phyloP scores from a whole-genome alignment of 2,113 vertebrate genomes.

The Cettia cetti region DNA sequence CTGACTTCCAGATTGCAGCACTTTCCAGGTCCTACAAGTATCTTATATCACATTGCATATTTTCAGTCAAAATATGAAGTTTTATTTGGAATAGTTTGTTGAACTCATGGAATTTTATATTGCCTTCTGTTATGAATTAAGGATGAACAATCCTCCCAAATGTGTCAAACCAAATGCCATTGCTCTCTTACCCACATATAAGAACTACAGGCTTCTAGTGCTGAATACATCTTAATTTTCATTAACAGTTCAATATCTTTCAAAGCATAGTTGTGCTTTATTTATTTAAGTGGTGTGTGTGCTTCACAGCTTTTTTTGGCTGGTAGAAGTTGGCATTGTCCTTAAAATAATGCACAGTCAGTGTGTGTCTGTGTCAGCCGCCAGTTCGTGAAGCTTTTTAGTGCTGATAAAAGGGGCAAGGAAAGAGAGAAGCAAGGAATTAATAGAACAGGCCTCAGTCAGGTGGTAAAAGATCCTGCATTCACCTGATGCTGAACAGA shows the following conservation, averaged over 20 bases:
- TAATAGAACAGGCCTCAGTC: conserved; percentile 6
- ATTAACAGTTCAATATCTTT: background rate
- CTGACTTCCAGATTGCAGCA: background rate
- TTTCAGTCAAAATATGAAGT: background rate
- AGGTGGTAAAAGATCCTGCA: conserved; percentile 32
- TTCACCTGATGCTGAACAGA: conserved; percentile 38
- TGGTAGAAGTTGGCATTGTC: background rate
- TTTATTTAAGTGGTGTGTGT: background rate
- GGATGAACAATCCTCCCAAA: background rate
- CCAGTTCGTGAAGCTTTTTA: background rate
- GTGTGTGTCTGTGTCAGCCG: background rate
- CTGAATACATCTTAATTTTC: background rate
- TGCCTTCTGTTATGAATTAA: background rate
- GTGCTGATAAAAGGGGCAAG: background rate
- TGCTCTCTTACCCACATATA: background rate
- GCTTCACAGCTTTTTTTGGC: background rate
- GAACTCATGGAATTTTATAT: background rate
- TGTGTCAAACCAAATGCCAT: background rate
- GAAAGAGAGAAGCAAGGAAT: conserved; percentile 14
- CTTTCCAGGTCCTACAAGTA: background rate
- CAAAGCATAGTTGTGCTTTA: background rate
- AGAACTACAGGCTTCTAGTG: background rate
- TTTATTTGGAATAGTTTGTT: background rate
- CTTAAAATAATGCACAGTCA: conserved; percentile 31
- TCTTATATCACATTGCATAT: background rate